Conservation (phyloP, 2,797 vertebrate genomes). For the Danio aesculapii region DNA sequence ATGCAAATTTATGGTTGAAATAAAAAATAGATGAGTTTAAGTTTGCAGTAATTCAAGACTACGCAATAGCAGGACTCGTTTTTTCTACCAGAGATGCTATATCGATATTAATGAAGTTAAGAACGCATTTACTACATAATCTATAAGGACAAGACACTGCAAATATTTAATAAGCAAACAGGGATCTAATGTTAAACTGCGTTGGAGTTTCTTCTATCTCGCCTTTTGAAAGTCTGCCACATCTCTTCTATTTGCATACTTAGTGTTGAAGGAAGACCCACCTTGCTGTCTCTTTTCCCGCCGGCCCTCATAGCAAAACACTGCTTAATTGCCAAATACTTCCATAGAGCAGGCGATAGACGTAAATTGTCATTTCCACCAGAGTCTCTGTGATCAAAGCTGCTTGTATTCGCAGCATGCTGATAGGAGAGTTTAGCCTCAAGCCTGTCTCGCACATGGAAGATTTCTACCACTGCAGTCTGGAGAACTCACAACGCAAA, state of each 20-base stretch:
- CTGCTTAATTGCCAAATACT: slow-evolving; percentile 76
- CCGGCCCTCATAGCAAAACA: slow-evolving; percentile 67
- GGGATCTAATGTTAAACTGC: slow-evolving; percentile 14
- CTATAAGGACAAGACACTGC: slow-evolving; percentile 16
- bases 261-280: slow-evolving; percentile 72
- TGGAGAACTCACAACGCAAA: slow-evolving; percentile 17
- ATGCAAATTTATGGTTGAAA: slow-evolving; percentile 25
- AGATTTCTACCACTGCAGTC: slow-evolving; percentile 27
- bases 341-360: slow-evolving; percentile 71
- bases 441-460: slow-evolving; percentile 61
- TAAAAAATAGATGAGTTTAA: background rate
- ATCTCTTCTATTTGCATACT: slow-evolving; percentile 54
- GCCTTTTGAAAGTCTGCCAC: slow-evolving; percentile 27
- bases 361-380: slow-evolving; percentile 77
- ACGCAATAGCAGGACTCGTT: background rate
- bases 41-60: background rate
- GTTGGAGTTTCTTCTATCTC: slow-evolving; percentile 9
- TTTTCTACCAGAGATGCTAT: background rate
- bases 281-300: slow-evolving; percentile 65
- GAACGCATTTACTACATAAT: slow-evolving; percentile 4
- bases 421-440: slow-evolving; percentile 69
- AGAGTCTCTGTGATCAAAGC: slow-evolving; percentile 78
- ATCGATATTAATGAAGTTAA: background rate
- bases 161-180: slow-evolving; percentile 31
- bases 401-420: slow-evolving; percentile 69